These are phyloP conservation scores for Cotesia vestalis DNA, from an alignment of 1,140 invertebrate genomes.

Conservation along the genomic window DNA sequence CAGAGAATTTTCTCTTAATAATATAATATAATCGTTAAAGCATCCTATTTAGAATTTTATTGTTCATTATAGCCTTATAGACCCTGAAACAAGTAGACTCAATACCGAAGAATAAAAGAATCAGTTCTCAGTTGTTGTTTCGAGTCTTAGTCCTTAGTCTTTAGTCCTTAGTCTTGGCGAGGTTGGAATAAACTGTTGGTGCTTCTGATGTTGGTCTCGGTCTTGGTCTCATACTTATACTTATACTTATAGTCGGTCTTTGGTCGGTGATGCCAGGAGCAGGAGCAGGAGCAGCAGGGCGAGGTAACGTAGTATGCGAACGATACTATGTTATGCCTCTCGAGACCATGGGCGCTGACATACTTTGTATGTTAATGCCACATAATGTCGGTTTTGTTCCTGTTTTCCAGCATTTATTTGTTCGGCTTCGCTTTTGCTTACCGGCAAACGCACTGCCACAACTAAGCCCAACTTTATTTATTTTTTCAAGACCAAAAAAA, in stretches of 20 bases:
- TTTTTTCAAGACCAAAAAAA: slow-evolving; percentile 13
- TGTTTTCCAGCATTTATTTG: slow-evolving; percentile 64
- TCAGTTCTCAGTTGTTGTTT: too few relatives aligned
- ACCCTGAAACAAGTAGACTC: too few relatives aligned
- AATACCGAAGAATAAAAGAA: too few relatives aligned
- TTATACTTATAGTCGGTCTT: not conserved
- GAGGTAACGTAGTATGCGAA: slow-evolving; percentile 49
- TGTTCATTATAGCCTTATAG: too few relatives aligned
- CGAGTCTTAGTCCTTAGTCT: too few relatives aligned
- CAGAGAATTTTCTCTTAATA: too few relatives aligned
- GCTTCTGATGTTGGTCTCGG: too few relatives aligned
- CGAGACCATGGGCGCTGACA: slow-evolving; percentile 60
- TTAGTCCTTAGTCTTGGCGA: too few relatives aligned
- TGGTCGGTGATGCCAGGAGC: not conserved
- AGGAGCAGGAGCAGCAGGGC: not conserved
- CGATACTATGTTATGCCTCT: slow-evolving; percentile 63
- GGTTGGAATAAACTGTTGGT: too few relatives aligned
- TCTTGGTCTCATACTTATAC: too few relatives aligned
- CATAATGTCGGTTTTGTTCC: slow-evolving; percentile 65
- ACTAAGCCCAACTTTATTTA: slow-evolving; percentile 16
- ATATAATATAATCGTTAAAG: too few relatives aligned
- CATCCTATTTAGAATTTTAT: too few relatives aligned
- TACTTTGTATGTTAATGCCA: slow-evolving; percentile 68
- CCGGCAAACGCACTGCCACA: slow-evolving; percentile 33
- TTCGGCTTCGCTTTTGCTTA: slow-evolving; percentile 56